Base-by-base conservation (phyloP, 2,797 vertebrate genomes). In the Poecilia wingei region DNA sequence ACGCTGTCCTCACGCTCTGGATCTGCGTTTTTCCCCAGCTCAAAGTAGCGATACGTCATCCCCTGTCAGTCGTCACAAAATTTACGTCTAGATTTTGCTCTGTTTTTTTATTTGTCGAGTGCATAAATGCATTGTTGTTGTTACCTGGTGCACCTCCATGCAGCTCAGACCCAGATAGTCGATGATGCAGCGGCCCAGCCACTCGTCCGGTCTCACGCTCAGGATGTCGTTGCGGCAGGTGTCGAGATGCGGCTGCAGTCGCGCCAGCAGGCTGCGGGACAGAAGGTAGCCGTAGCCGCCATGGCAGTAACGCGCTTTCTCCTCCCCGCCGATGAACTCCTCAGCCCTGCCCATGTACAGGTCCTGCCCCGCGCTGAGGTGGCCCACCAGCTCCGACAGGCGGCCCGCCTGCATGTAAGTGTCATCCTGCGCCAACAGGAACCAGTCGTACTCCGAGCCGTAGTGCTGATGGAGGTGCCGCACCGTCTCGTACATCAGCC, bases 401-500 rank as follows among this genome's bases (percentile, higher is more conserved):
- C 96, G 97, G 9, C 97, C 96, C 0, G 98, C 97, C 84, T 97
- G 97, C 68, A 97, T 95, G 47, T 99, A 99, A 0, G 98, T 97
- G 91, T 99, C 98, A 1, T 99, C 98, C 92, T 99, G 98, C 78
- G 97, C 97, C 75, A 99, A 72, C 86, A 97, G 97, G 95, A 99
- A 99, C 98, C 98, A 99, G 94, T 99, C 98, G 0, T 98, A 99
- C 88, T 98, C 97, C 0, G 95, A 95, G 68, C 96, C 97, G 0
- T 98, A 96, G 87, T 98, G 97, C 47, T 96, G 95, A 69, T 99
- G 96, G 57, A 99, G 95, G 78, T 99, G 96, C 28, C 96, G 97
- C 82, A 99, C 88, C 0, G 98, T 98, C 95, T 99, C 97, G 0
- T 98, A 99, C 98, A 99, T 99, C 66, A 99, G 95, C 98, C 98